These are phyloP conservation scores for Taeniopygia guttata DNA, from an alignment of 2,797 vertebrate genomes.

Conservation along the genomic window DNA sequence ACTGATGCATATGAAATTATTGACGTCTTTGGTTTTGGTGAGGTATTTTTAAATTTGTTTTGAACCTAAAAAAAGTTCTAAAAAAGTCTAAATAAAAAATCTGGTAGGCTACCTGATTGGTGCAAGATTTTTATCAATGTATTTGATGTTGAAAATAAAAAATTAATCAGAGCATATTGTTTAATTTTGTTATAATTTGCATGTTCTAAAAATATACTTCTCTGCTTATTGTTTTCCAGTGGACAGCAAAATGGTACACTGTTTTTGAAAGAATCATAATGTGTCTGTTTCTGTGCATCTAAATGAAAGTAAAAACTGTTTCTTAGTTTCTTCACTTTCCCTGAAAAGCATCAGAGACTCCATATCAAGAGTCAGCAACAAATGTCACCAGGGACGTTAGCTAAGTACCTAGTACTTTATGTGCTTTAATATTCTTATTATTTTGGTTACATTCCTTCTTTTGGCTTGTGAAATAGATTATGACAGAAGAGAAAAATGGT, in stretches of 20 bases:
- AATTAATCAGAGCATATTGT: conserved; percentile 40
- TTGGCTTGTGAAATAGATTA: not conserved
- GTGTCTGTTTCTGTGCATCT: not conserved
- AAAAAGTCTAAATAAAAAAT: conserved; percentile 48
- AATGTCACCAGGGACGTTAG: not conserved
- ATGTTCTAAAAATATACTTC: not conserved
- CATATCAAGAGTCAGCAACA: not conserved
- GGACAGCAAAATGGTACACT: not conserved
- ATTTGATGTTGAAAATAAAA: conserved; percentile 80
- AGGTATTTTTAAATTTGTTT: conserved; percentile 65
- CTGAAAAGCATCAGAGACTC: not conserved
- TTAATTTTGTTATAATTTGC: not conserved
- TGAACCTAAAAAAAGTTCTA: conserved; percentile 58
- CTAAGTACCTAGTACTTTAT: not conserved
- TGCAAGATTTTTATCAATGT: conserved; percentile 73
- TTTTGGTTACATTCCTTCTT: not conserved
- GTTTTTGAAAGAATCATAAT: not conserved
- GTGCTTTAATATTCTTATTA: not conserved
- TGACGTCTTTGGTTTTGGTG: conserved; percentile 59
- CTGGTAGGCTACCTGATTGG: conserved; percentile 37
- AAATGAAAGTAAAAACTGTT: not conserved
- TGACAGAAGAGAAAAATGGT: not conserved
- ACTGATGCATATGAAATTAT: conserved; percentile 51
- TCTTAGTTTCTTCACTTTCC: not conserved
- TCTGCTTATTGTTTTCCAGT: not conserved